These are phyloP conservation scores for Zapus hudsonius DNA, from an alignment of 2,113 vertebrate species.

Conservation along the genomic window DNA sequence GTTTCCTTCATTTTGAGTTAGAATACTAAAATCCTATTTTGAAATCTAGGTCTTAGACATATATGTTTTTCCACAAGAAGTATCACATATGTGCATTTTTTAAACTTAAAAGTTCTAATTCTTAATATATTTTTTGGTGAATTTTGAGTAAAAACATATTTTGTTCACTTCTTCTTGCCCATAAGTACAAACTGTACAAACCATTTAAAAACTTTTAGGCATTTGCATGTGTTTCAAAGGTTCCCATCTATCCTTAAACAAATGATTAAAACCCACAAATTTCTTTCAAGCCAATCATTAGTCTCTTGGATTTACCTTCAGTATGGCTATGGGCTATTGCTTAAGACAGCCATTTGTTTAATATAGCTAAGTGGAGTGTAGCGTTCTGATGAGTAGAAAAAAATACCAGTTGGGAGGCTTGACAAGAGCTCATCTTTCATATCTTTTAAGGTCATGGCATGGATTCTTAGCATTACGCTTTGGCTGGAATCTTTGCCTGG, in stretches of 20 bases:
- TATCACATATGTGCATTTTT: rapidly evolving
- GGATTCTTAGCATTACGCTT: not conserved
- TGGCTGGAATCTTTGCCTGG: not conserved
- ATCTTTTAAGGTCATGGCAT: not conserved
- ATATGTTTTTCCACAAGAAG: not conserved
- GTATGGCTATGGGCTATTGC: not conserved
- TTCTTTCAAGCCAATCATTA: not conserved
- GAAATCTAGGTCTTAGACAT: no score
- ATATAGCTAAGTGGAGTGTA: not conserved
- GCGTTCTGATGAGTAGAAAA: no score
- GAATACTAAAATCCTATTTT: not conserved
- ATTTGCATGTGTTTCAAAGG: no score
- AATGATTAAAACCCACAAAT: not conserved
- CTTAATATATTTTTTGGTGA: not conserved
- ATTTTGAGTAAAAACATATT: not conserved
- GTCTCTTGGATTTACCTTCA: not conserved
- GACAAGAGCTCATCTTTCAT: not conserved
- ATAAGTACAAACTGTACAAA: not conserved
- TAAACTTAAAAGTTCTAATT: not conserved
- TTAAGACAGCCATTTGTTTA: not conserved
- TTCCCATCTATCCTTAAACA: not conserved
- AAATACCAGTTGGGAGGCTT: no score
- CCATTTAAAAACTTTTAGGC: not conserved
- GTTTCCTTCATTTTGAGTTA: not conserved
- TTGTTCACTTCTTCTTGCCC: not conserved